Evolutionary conservation across 2,113 vertebrate genomes (phyloP), one percentile per base, ranked within the genome.

Genomic region (Macquaria ambigua): DNA sequence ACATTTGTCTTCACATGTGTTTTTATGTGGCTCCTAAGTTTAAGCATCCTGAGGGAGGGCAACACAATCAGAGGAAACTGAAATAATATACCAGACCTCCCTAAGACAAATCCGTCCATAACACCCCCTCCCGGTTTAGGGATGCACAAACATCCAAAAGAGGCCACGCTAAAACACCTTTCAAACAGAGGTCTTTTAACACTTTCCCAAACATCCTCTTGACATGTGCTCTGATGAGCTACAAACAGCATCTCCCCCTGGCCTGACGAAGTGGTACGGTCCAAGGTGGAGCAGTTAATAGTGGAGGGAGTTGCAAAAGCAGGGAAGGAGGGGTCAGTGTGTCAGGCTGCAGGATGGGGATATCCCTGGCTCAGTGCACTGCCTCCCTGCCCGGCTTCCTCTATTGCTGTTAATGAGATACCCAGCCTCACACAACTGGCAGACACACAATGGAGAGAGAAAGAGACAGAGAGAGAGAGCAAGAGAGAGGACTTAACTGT

Each of bases 41-140:
- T 56, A 85, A 89, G 89, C 67, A 79, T 92, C 93, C 88, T 81
- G 53, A 89, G 86, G 84, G 85, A 83, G 76, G 52, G 43, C 1
- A 76, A 87, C 76, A 95, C 94, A 95, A 95, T 93, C 77, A 81
- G 72, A 95, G 93, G 94, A 95, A 94, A 81, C 89, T 77, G 84
- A 84, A 88, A 85, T 67, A 82, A 85, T 75, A 74, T 48, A 63
- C 62, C 68, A 76, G 63, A 58, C 79, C 87, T 71, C 71, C 70
- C 53, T 3, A 76, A 82, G 81, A 87, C 77, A 74, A 88, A 71
- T 37, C 85, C 61, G 34, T 82, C 81, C 23, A 82, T 39, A 74
- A 72, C 75, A 70, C 56, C 74, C 81, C 82, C 87, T 77, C 74
- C 74, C 79, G 67, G 67, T 72, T 62, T 9, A 68, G 43, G 79